phyloP scores from a whole-genome alignment of 2,888 invertebrate species.

The Tubulanus polymorphus region DNA sequence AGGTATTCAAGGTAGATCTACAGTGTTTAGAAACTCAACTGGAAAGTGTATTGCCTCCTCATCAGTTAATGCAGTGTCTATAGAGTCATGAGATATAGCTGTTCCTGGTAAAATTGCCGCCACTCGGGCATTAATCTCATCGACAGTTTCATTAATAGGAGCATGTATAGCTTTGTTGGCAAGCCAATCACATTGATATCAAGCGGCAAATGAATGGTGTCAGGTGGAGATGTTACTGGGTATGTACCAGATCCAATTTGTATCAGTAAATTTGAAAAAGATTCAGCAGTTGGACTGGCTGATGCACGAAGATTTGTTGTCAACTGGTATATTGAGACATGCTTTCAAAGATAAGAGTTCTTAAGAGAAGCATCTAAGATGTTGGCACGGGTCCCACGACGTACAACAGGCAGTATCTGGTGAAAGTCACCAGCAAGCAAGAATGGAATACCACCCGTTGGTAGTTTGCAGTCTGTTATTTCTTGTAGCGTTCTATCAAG shows the following conservation, averaged over 20 bases:
- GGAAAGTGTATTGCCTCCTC: constrained; percentile 15
- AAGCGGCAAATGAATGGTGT: no score
- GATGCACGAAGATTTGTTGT: not conserved
- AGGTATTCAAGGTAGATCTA: constrained; percentile 18
- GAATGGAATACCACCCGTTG: constrained; percentile 1
- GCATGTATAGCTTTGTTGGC: constrained; percentile 23
- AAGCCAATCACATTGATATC: no score
- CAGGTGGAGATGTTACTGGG: not conserved
- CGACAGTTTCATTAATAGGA: constrained; percentile 18
- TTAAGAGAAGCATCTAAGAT: not conserved
- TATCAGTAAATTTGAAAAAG: not conserved
- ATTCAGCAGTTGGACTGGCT: not conserved
- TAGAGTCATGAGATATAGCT: constrained; percentile 1
- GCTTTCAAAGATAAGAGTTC: not conserved
- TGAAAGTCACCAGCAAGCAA: constrained; percentile 1
- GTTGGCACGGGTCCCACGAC: not conserved
- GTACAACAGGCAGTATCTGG: not conserved
- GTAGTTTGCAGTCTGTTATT: not conserved
- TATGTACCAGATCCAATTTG: not conserved
- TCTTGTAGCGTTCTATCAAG: not conserved
- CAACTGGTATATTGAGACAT: not conserved
- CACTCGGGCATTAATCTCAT: constrained; percentile 13
- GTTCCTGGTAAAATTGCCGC: constrained; percentile 11
- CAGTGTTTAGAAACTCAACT: constrained; percentile 19
- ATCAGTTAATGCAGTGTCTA: constrained; percentile 8